Percentiles rank a stretch among this genome's conserved stretches.
These are phyloP conservation scores for Neotragus moschatus DNA, from an alignment of 2,113 vertebrate species.

Conservation along the genomic window DNA sequence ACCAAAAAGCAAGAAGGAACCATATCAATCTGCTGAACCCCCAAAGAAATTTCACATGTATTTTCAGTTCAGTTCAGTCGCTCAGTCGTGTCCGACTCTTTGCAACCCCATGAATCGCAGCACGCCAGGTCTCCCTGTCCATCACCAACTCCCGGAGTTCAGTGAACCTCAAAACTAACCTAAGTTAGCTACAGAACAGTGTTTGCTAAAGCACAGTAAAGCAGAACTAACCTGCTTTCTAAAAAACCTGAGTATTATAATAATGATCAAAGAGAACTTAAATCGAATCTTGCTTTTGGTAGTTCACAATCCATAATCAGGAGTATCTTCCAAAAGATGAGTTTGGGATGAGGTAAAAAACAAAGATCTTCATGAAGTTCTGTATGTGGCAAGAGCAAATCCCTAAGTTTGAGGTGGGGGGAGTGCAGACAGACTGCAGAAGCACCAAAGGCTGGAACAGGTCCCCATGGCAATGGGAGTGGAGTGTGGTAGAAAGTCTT, in stretches of 20 bases:
- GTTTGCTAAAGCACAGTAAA: not conserved
- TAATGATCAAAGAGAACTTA: not conserved
- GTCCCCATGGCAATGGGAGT: not conserved
- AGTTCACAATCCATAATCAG: constrained; percentile 15
- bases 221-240: not conserved
- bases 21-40: not conserved
- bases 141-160: too few relatives aligned
- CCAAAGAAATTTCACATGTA: not conserved
- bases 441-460: not conserved
- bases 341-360: not conserved
- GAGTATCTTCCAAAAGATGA: not conserved
- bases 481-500: not conserved
- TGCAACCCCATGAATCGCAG: too few relatives aligned
- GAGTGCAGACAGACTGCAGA: not conserved
- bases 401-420: not conserved
- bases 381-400: not conserved
- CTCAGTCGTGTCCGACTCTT: too few relatives aligned
- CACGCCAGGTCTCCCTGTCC: too few relatives aligned
- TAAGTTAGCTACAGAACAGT: not conserved
- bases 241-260: not conserved
- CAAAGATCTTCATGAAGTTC: not conserved
- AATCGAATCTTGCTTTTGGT: not conserved
- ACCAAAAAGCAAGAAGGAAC: not conserved
- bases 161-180: not conserved
- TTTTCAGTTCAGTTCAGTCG: too few relatives aligned